phyloP scores from a whole-genome alignment of 2,113 vertebrate genomes.

The Gallinago undulata region DNA sequence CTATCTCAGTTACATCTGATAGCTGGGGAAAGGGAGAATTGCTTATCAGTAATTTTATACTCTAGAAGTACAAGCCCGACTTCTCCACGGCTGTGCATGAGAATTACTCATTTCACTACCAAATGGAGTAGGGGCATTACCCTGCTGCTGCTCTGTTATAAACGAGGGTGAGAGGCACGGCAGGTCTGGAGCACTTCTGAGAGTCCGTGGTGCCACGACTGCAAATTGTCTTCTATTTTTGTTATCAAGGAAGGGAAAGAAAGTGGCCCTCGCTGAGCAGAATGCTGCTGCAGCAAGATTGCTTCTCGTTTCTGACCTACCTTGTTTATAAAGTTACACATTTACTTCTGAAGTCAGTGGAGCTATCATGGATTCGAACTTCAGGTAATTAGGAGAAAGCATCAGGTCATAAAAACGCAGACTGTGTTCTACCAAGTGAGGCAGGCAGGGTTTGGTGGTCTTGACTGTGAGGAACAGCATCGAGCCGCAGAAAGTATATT shows the following conservation, averaged over 20 bases:
- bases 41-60: conserved; percentile 42
- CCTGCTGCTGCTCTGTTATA: background rate
- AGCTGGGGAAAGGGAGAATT: background rate
- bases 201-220: background rate
- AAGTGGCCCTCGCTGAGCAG: background rate
- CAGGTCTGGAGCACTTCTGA: background rate
- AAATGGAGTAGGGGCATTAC: background rate
- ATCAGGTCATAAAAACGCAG: conserved; percentile 10
- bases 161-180: background rate
- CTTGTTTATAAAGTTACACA: conserved; percentile 52
- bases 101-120: background rate
- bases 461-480: background rate
- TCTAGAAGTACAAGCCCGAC: background rate
- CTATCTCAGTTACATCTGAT: conserved; percentile 11
- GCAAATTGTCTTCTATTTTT: background rate
- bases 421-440: background rate
- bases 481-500: background rate
- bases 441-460: background rate
- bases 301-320: background rate
- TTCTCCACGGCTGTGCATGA: background rate
- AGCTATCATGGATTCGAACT: background rate
- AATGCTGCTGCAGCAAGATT: conserved; percentile 17
- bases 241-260: background rate
- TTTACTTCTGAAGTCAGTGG: conserved; percentile 40
- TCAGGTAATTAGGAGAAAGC: conserved; percentile 13